These are phyloP conservation scores for Aphaenogaster rudis DNA, from an alignment of 1,140 invertebrate genomes.

Conservation along the genomic window DNA sequence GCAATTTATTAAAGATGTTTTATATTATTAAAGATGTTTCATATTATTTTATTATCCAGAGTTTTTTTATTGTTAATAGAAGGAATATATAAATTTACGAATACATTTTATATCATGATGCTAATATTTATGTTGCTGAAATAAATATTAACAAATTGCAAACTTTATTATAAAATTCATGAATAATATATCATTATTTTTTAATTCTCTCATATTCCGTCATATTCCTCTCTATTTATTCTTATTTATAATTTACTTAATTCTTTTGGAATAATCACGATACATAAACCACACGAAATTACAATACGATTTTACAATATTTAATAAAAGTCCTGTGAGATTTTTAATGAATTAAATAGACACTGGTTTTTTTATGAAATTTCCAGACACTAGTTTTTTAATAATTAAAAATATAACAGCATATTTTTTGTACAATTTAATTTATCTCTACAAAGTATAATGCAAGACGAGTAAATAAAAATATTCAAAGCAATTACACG, in stretches of 20 bases:
- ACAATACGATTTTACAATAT: not conserved
- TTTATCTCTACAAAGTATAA: not conserved
- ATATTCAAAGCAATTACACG: not conserved
- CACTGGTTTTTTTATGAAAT: not conserved
- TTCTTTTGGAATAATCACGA: not conserved
- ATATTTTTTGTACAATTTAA: not conserved
- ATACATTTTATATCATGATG: not conserved
- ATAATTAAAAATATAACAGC: not conserved
- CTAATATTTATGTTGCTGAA: not conserved
- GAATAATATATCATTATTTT: not conserved
- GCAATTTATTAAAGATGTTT: too few relatives aligned
- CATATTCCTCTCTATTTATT: not conserved
- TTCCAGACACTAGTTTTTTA: not conserved
- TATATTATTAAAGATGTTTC: too few relatives aligned
- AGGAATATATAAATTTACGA: not conserved
- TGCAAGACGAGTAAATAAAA: not conserved
- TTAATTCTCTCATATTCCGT: not conserved
- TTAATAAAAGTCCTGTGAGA: not conserved
- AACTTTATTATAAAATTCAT: not conserved
- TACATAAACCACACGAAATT: not conserved
- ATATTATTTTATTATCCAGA: constrained; percentile 8
- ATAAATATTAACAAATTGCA: not conserved
- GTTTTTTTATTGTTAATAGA: not conserved
- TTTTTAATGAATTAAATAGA: too few relatives aligned
- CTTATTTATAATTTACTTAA: not conserved